phyloP scores from a whole-genome alignment of 1,140 invertebrate species.

The Sarcophaga bullata region DNA sequence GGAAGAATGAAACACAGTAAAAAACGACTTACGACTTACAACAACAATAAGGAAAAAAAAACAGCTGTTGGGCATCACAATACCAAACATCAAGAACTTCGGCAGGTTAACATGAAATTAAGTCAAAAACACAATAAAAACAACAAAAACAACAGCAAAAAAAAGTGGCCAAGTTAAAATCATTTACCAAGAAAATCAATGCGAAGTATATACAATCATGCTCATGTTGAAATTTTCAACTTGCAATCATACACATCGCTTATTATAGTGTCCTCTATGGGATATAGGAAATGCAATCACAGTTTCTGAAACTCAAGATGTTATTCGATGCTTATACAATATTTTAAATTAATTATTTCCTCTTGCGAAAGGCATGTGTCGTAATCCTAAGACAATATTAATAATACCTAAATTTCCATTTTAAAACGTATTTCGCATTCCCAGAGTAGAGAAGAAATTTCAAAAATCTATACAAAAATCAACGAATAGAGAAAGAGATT shows the following conservation, averaged over 20 bases:
- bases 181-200: not conserved
- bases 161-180: conserved; percentile 16
- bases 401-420: no score
- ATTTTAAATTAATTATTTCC: no score
- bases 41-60: conserved; percentile 15
- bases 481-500: no score
- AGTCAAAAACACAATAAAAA: not conserved
- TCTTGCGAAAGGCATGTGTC: no score
- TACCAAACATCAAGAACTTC: not conserved
- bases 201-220: not conserved
- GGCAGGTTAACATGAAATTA: not conserved
- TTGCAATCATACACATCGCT: not conserved
- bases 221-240: not conserved
- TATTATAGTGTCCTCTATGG: no score
- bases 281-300: no score
- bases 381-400: no score
- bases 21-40: not conserved
- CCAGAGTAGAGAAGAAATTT: no score
- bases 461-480: no score
- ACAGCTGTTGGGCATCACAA: not conserved
- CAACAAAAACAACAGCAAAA: not conserved
- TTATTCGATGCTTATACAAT: no score
- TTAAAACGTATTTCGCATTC: no score
- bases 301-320: no score
- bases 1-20: conserved; percentile 1